Evolutionary conservation across 2,113 vertebrate species (phyloP).

Genomic region (Nerophis ophidion): DNA sequence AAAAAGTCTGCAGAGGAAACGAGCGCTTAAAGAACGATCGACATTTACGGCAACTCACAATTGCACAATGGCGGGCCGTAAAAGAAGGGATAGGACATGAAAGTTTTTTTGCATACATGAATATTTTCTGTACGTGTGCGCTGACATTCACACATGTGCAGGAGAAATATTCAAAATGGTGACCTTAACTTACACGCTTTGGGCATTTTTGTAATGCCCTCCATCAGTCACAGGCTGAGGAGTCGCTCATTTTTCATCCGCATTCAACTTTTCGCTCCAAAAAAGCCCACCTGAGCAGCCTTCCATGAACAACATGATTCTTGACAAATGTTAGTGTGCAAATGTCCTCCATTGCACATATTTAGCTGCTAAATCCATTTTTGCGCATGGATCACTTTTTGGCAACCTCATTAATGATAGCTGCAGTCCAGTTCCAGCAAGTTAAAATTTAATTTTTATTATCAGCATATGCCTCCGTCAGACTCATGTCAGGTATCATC

Average conservation of each 20-base stretch:
- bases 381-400: too few species aligned
- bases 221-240: conserved; percentile 35
- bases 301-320: not conserved
- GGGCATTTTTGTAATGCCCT: not conserved
- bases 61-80: not conserved
- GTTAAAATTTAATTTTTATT: too few species aligned
- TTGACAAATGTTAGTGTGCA: too few species aligned
- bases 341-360: too few species aligned
- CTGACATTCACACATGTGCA: conserved; percentile 46
- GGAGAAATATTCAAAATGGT: conserved; percentile 6
- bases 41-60: not conserved
- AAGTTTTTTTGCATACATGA: not conserved
- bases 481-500: too few species aligned
- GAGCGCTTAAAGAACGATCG: not conserved
- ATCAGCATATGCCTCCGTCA: too few species aligned
- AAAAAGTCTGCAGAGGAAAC: conserved; percentile 2
- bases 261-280: conserved; percentile 1
- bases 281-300: not conserved
- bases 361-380: too few species aligned
- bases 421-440: too few species aligned
- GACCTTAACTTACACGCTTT: conserved; percentile 39
- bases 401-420: too few species aligned
- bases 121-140: too few species aligned
- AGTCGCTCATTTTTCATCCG: conserved; percentile 8
- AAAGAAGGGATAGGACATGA: not conserved